phyloP scores from a whole-genome alignment of 1,140 invertebrate species.

The Bacillus rossius region DNA sequence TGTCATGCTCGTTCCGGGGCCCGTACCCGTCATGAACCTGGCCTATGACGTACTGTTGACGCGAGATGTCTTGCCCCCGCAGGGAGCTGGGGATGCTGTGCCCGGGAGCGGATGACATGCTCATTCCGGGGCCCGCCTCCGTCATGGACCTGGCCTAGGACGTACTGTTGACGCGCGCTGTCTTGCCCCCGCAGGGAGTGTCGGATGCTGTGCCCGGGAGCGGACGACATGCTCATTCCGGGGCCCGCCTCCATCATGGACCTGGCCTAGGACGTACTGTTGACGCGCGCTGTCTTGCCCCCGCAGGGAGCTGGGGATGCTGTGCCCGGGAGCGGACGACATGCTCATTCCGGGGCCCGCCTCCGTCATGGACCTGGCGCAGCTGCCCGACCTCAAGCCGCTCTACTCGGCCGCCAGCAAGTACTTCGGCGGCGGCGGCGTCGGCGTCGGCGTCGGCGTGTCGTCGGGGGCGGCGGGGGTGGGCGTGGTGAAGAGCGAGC shows the following conservation, averaged over 20 bases:
- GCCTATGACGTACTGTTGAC: too few species aligned
- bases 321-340: constrained; percentile 1
- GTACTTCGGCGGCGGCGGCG: not conserved
- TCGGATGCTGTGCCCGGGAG: not conserved
- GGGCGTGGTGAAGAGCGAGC: not conserved
- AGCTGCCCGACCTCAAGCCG: constrained; percentile 1
- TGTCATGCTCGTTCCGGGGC: not conserved
- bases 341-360: not conserved
- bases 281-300: too few species aligned
- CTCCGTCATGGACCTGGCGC: not conserved
- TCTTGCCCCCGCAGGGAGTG: not conserved
- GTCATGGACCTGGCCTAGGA: constrained; percentile 6
- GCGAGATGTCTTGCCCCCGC: too few species aligned
- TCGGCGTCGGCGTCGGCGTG: not conserved
- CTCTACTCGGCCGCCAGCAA: constrained; percentile 3
- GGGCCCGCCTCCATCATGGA: not conserved
- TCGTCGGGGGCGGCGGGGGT: not conserved
- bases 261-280: too few species aligned
- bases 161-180: too few species aligned
- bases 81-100: constrained; percentile 2
- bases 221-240: not conserved
- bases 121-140: not conserved
- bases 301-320: not conserved
- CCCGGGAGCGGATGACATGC: not conserved
- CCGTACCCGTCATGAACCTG: not conserved